Evolutionary conservation across 2,113 vertebrate genomes (phyloP).

Genomic region (Phycodurus eques): DNA sequence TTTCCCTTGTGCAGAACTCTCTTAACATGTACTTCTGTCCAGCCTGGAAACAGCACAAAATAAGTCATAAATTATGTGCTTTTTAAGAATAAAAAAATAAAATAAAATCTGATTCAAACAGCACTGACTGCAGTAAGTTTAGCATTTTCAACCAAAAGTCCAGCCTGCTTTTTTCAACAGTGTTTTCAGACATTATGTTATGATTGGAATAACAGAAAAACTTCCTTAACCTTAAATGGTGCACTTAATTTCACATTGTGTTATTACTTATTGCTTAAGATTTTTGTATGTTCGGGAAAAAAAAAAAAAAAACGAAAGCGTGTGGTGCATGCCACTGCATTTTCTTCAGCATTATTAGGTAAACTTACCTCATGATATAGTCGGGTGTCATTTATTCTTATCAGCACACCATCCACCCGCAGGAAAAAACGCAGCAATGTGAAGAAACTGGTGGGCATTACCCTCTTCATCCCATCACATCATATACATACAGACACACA

Average conservation of each 20-base stretch:
- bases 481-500: constrained; percentile 4
- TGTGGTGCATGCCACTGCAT: background rate
- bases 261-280: no score
- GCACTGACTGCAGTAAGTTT: background rate
- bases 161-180: no score
- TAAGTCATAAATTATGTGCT: background rate
- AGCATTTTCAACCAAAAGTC: no score
- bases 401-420: constrained; percentile 91
- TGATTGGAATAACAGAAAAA: no score
- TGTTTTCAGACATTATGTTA: no score
- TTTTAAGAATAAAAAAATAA: no score
- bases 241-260: background rate
- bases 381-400: constrained; percentile 92
- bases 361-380: constrained; percentile 86
- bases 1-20: constrained; percentile 93
- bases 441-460: constrained; percentile 98
- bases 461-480: constrained; percentile 75
- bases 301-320: background rate
- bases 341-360: background rate
- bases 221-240: background rate
- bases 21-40: constrained; percentile 86
- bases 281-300: no score
- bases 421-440: constrained; percentile 91
- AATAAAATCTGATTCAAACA: no score
- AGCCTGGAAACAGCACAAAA: constrained; percentile 70